A percentile compares a stretch with the other conserved stretches of the same genome.
These are phyloP conservation scores for Holacanthella duospinosa DNA, from an alignment of 2,888 invertebrate genomes.

Conservation along the genomic window DNA sequence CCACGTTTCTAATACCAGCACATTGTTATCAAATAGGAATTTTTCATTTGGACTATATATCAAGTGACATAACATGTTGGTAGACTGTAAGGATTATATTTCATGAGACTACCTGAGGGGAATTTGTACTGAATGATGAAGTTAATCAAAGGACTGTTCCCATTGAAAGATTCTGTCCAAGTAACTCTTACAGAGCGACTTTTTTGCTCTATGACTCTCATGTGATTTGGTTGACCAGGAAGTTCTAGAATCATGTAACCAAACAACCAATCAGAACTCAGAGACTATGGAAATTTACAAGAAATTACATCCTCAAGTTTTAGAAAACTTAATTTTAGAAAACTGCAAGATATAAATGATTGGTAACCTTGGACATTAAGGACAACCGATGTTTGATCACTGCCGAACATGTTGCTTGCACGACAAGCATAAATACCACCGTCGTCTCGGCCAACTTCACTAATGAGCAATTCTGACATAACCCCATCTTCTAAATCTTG, in stretches of 20 bases:
- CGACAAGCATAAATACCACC: constrained; percentile 79
- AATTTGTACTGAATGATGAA: constrained; percentile 83
- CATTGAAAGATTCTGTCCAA: constrained; percentile 81
- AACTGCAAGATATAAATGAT: too few species aligned
- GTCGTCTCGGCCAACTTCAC: constrained; percentile 74
- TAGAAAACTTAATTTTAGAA: neutral
- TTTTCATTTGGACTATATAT: neutral
- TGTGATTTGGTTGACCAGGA: constrained; percentile 78
- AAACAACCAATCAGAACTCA: too few species aligned
- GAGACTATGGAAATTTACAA: too few species aligned
- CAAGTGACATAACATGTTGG: too few species aligned
- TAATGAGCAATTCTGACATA: constrained; percentile 73
- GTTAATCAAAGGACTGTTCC: constrained; percentile 76
- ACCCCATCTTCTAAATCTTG: constrained; percentile 67
- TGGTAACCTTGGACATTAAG: constrained; percentile 71
- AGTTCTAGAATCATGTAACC: constrained; percentile 49
- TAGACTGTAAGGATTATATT: too few species aligned
- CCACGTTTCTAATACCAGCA: constrained; percentile 26
- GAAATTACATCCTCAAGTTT: too few species aligned
- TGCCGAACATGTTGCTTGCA: constrained; percentile 79
- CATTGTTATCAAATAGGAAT: neutral
- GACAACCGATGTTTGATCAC: constrained; percentile 80
- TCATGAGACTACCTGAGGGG: constrained; percentile 59
- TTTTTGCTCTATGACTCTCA: constrained; percentile 71
- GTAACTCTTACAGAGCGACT: constrained; percentile 73